A percentile compares a stretch with the other conserved stretches of the same genome.
These are phyloP conservation scores for Trematocara caparti DNA, from an alignment of 2,797 vertebrate genomes.

Conservation along the genomic window DNA sequence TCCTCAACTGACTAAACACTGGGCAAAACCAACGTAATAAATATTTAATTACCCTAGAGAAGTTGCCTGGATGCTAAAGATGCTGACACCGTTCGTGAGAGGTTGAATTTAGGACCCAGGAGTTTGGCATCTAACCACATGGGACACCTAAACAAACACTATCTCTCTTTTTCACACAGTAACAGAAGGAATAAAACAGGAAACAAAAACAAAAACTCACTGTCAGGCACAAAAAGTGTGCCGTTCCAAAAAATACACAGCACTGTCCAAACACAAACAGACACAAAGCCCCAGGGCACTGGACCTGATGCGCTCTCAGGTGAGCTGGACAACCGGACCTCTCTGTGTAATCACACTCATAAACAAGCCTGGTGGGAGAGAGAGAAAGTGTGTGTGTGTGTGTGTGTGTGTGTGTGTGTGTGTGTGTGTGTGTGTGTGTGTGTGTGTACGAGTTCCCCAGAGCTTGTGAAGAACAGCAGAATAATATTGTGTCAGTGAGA, in stretches of 20 bases:
- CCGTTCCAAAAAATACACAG: slow-evolving; percentile 1
- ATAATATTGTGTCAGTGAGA: slow-evolving; percentile 74
- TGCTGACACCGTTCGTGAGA: neutral
- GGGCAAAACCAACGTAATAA: neutral
- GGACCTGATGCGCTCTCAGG: slow-evolving; percentile 37
- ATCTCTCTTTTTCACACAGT: slow-evolving; percentile 22
- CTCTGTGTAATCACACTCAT: slow-evolving; percentile 42
- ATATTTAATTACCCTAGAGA: slow-evolving; percentile 15
- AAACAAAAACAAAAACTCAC: slow-evolving; percentile 2
- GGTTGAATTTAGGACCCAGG: slow-evolving; percentile 9
- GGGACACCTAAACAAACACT: slow-evolving; percentile 26
- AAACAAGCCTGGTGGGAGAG: slow-evolving; percentile 57
- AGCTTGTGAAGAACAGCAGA: slow-evolving; percentile 60
- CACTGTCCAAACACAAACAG: neutral
- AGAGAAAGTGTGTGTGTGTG: neutral
- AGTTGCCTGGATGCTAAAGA: neutral
- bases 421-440: neutral
- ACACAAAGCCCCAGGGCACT: neutral
- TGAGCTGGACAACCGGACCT: slow-evolving; percentile 47
- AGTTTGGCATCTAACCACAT: neutral
- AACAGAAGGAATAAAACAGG: slow-evolving; percentile 15
- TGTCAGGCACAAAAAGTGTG: neutral
- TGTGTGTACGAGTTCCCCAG: slow-evolving; percentile 30
- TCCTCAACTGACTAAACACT: neutral
- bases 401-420: no score